phyloP scores from a whole-genome alignment of 2,888 invertebrate species.

The Drosophila prolongata region DNA sequence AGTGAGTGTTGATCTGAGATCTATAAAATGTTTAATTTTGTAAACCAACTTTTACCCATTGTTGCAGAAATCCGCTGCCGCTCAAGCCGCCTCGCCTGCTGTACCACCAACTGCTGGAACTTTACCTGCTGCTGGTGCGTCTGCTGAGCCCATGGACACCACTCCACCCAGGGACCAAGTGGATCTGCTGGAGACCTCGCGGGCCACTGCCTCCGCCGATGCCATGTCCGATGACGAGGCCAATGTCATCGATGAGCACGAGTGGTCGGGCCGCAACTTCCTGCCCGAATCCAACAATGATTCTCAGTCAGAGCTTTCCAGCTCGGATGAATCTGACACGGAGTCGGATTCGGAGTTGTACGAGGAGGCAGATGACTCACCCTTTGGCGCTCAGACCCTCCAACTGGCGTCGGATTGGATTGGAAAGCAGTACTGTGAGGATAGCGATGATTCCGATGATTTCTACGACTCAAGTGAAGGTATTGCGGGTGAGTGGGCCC shows the following conservation, averaged over 20 bases:
- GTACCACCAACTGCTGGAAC: conserved; percentile 13
- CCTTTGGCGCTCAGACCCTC: conserved; percentile 87
- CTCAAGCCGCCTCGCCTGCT: conserved; percentile 39
- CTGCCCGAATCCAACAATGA: conserved; percentile 91
- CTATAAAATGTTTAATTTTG: not conserved
- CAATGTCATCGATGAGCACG: conserved; percentile 96
- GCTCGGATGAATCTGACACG: conserved; percentile 87
- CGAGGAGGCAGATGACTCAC: conserved; percentile 88
- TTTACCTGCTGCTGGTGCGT: conserved; percentile 22
- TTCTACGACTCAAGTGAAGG: conserved; percentile 85
- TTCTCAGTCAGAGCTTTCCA: conserved; percentile 87
- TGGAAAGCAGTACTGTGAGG: conserved; percentile 85
- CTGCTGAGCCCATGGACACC: conserved; percentile 56
- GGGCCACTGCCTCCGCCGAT: conserved; percentile 84
- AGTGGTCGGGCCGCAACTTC: conserved; percentile 97
- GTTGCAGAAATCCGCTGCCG: conserved; percentile 54
- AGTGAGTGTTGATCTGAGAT: conserved; percentile 38
- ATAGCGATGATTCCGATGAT: conserved; percentile 84
- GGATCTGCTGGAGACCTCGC: conserved; percentile 82
- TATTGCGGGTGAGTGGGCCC: conserved; percentile 74
- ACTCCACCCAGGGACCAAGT: conserved; percentile 70
- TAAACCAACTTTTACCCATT: not conserved
- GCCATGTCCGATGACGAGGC: conserved; percentile 87
- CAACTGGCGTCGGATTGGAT: conserved; percentile 90
- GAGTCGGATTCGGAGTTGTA: conserved; percentile 88